Conservation (phyloP, 2,113 vertebrate genomes). For the Nerophis ophidion region DNA sequence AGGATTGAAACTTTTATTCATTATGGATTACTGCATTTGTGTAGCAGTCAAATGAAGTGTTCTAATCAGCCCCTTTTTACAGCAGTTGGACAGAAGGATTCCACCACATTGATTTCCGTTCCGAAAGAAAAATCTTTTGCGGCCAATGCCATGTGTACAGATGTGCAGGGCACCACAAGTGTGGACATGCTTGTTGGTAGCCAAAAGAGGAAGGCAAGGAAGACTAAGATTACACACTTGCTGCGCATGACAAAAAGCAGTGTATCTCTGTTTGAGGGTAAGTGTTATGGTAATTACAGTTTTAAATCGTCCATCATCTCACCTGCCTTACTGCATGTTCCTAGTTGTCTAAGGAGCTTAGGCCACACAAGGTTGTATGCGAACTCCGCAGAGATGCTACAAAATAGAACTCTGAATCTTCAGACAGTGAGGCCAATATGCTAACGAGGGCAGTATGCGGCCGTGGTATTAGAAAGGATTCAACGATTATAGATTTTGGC, state of each 20-base stretch:
- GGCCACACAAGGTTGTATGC: too few relatives aligned
- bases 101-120: conserved; percentile 66
- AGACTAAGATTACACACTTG: conserved; percentile 96
- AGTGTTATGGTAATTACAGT: conserved; percentile 11
- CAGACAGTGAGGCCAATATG: too few relatives aligned
- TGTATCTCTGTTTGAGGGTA: conserved; percentile 84
- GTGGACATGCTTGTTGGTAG: conserved; percentile 92
- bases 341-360: too few relatives aligned
- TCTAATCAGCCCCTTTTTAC: conserved; percentile 29
- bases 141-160: conserved; percentile 73
- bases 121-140: conserved; percentile 75
- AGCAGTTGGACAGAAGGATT: conserved; percentile 80
- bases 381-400: too few relatives aligned
- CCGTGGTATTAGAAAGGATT: too few relatives aligned
- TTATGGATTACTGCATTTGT: background rate
- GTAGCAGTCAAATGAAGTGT: background rate
- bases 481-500: too few relatives aligned
- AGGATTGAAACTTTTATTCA: conserved; percentile 1
- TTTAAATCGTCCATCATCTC: background rate
- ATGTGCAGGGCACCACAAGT: conserved; percentile 69
- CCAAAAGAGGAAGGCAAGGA: conserved; percentile 97
- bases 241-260: conserved; percentile 89
- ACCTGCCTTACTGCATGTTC: too few relatives aligned
- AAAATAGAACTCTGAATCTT: too few relatives aligned
- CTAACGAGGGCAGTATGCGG: too few relatives aligned